These are phyloP conservation scores for Drosophila kambysellisi DNA, from an alignment of 2,888 invertebrate species.

Conservation along the genomic window DNA sequence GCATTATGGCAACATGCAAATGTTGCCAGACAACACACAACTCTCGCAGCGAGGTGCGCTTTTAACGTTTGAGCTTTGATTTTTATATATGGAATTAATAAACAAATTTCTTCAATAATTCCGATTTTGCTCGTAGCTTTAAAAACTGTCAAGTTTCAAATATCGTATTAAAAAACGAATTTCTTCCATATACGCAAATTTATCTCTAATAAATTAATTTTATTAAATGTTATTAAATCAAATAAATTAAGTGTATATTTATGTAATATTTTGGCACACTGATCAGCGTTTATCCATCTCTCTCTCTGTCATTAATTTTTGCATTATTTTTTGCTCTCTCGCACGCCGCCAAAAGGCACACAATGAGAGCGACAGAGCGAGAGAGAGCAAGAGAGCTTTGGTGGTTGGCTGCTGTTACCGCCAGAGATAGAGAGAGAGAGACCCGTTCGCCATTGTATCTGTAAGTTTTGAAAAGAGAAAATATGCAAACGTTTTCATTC, in stretches of 20 bases:
- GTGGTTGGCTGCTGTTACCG: conserved; percentile 47
- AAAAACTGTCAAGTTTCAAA: background rate
- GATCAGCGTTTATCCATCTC: conserved; percentile 29
- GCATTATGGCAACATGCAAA: conserved; percentile 23
- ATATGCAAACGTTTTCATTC: conserved; percentile 38
- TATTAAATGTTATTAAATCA: background rate
- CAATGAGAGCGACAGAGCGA: conserved; percentile 11
- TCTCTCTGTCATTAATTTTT: conserved; percentile 1
- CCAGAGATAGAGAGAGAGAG: conserved; percentile 17
- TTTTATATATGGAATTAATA: background rate
- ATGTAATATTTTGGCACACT: background rate
- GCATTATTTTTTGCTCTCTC: conserved; percentile 11
- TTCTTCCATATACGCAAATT: background rate
- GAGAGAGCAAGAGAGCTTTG: conserved; percentile 38
- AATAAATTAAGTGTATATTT: background rate
- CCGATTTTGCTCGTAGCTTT: background rate
- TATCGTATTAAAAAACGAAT: background rate
- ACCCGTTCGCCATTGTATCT: conserved; percentile 42
- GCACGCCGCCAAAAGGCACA: conserved; percentile 40
- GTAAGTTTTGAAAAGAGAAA: conserved; percentile 59
- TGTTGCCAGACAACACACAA: conserved; percentile 24
- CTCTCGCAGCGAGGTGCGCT: conserved; percentile 19
- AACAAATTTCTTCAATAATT: background rate
- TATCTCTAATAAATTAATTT: background rate
- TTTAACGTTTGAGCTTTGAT: conserved; percentile 12